phyloP scores from a whole-genome alignment of 2,113 vertebrate species.

The Stictonetta naevosa region DNA sequence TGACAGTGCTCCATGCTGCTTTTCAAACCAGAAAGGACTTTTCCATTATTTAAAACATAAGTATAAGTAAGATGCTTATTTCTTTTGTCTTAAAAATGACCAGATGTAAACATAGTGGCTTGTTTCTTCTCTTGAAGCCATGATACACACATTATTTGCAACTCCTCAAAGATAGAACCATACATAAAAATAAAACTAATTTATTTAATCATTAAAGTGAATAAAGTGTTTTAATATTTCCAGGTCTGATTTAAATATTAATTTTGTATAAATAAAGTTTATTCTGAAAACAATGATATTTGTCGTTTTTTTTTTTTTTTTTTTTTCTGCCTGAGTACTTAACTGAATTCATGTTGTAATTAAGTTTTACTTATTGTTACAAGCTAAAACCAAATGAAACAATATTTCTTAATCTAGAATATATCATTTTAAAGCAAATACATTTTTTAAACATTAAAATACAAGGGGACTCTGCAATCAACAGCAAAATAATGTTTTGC shows the following conservation, averaged over 20 bases:
- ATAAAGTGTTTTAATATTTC: conserved; percentile 77
- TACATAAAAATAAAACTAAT: conserved; percentile 80
- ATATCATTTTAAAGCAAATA: conserved; percentile 74
- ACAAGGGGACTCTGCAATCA: conserved; percentile 71
- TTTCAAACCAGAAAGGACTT: conserved; percentile 2
- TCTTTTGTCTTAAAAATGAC: conserved; percentile 49
- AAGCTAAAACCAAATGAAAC: conserved; percentile 72
- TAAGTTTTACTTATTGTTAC: conserved; percentile 72
- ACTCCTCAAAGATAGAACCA: conserved; percentile 77
- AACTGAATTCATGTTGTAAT: conserved; percentile 76
- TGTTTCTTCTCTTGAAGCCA: conserved; percentile 37
- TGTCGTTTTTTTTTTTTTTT: conserved; percentile 67
- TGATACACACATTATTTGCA: conserved; percentile 44
- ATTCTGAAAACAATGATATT: conserved; percentile 77
- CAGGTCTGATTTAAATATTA: conserved; percentile 79
- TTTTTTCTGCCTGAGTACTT: conserved; percentile 82
- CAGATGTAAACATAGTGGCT: conserved; percentile 27
- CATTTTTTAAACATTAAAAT: conserved; percentile 73
- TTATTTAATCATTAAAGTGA: conserved; percentile 82
- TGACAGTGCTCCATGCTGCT: background rate
- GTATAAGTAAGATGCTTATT: background rate
- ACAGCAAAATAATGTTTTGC: conserved; percentile 72
- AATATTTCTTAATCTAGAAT: conserved; percentile 69
- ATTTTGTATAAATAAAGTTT: conserved; percentile 79
- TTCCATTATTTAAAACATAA: background rate